Evolutionary conservation across 2,797 vertebrate genomes (phyloP), one percentile per base, ranked within the genome.

Genomic region (Neoniphon sammara): DNA sequence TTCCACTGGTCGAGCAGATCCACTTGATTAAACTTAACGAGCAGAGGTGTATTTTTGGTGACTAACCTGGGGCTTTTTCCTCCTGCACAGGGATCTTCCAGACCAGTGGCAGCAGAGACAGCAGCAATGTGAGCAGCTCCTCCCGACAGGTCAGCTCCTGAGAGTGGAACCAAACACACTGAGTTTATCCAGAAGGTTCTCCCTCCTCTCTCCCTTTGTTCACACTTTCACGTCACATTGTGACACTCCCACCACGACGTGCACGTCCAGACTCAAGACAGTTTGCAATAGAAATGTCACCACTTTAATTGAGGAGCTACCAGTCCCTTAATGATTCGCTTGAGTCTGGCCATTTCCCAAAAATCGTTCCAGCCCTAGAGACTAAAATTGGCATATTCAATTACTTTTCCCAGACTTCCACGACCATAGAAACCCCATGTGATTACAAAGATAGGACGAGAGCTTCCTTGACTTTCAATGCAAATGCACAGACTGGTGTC

Each of bases 71-170:
- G 72, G 96, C 95, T 93, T 96, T 97, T 87, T 96, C 96, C 89
- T 97, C 96, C 86, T 95, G 95, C 18, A 98, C 96, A 25, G 98
- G 97, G 80, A 99, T 98, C 94, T 97, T 99, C 98, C 98, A 99
- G 20, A 99, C 97, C 83, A 99, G 68, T 0, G 98, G 98, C 60
- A 99, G 91, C 50, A 99, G 94, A 0, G 98, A 98, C 81, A 99
- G 90, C 66, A 99, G 94, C 55, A 99, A 91, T 39, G 97, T 98
- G 70, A 99, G 95, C 80, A 99, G 96, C 87, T 99, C 98, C 89
- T 99, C 98, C 56, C 98, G 94, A 89, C 98, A 99, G 17, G 97
- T 97, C 92, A 99, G 82, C 77, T 98, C 97, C 97, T 99, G 73
- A 27, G 25, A 84, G 73, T 56, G 70, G 76, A 83, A 90, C 42